Percentiles rank a stretch among this genome's conserved stretches.
These are phyloP conservation scores for Myanophis thanlyinensis DNA, from an alignment of 2,113 vertebrate genomes.

Conservation along the genomic window DNA sequence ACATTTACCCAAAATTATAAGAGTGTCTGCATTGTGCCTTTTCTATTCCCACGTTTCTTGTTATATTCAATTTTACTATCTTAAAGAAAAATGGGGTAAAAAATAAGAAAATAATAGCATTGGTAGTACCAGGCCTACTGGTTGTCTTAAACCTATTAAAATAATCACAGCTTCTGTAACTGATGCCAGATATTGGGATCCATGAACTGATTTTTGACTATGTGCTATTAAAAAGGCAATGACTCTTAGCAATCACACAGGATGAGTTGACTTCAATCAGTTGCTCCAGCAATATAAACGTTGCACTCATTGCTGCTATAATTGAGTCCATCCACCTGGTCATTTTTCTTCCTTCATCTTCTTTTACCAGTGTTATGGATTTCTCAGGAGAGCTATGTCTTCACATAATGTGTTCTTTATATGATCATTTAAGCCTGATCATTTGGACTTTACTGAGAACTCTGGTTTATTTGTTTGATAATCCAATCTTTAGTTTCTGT, in stretches of 20 bases:
- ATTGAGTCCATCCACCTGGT: neutral
- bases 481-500: neutral
- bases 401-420: neutral
- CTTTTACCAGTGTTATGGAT: neutral
- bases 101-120: neutral
- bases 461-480: neutral
- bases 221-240: neutral
- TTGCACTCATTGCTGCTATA: neutral
- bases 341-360: neutral
- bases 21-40: neutral
- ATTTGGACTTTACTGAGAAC: neutral
- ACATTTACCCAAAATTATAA: neutral
- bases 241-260: neutral
- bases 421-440: neutral
- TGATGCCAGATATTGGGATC: neutral
- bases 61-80: neutral
- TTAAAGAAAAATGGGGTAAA: neutral
- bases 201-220: neutral
- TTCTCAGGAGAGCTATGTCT: neutral
- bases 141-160: neutral
- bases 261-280: neutral
- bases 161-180: neutral
- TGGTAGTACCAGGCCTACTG: neutral
- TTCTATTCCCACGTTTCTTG: neutral
- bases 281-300: neutral